A percentile compares a stretch with the other conserved stretches of the same genome.
Conservation (phyloP, 2,888 invertebrate genomes). For the Mongoloraphidia duomilia region DNA sequence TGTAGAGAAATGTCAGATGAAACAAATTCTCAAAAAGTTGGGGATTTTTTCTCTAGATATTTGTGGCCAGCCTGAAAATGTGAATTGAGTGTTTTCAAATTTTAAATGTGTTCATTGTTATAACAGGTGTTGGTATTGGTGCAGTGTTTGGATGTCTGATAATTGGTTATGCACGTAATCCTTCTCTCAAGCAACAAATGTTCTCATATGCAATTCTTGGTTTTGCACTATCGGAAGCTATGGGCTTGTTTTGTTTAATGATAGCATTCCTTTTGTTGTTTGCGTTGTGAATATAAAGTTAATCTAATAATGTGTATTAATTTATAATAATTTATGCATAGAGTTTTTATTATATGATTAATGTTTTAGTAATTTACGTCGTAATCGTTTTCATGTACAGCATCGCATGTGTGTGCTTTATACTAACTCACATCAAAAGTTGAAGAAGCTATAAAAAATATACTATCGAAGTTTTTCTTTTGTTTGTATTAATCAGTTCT, state of each 20-base stretch:
- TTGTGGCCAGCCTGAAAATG: too few relatives aligned
- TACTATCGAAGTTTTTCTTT: too few relatives aligned
- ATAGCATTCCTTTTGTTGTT: conserved; percentile 95
- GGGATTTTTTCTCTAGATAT: too few relatives aligned
- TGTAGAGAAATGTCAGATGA: neutral
- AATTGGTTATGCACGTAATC: conserved; percentile 92
- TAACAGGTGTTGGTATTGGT: conserved; percentile 89
- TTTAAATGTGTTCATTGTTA: conserved; percentile 16
- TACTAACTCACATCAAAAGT: conserved; percentile 6
- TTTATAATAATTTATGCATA: neutral
- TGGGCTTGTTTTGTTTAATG: conserved; percentile 98
- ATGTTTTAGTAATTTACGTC: conserved; percentile 3
- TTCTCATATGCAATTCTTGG: conserved; percentile 97
- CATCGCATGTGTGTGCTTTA: conserved; percentile 22
- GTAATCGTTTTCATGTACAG: conserved; percentile 13
- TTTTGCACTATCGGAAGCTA: conserved; percentile 95
- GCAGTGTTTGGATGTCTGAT: conserved; percentile 93
- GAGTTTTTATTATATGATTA: neutral
- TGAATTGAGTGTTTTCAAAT: neutral
- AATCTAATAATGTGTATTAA: neutral
- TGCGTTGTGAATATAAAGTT: conserved; percentile 54
- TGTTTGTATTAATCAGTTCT: too few relatives aligned
- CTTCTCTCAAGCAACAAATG: conserved; percentile 92
- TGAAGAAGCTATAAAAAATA: too few relatives aligned
- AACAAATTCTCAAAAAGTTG: neutral